Percentiles rank a stretch among this genome's conserved stretches.
These are phyloP conservation scores for Conus canariensis DNA, from an alignment of 2,888 invertebrate species.

Conservation along the genomic window DNA sequence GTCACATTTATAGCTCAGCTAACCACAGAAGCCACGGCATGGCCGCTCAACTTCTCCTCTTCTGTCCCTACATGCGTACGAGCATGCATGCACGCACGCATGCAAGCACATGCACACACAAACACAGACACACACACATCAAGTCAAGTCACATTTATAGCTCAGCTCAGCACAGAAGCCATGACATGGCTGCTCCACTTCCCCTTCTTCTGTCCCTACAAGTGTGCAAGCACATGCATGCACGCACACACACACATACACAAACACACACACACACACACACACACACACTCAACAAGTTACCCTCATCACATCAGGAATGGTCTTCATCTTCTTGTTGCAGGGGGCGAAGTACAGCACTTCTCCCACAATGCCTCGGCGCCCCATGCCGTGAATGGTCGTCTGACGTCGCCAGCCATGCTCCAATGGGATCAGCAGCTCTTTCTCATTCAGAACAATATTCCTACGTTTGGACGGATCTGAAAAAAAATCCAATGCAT, in stretches of 20 bases:
- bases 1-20: too few relatives aligned
- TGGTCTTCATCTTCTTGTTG: slow-evolving; percentile 83
- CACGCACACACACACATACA: neutral
- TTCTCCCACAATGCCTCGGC: slow-evolving; percentile 84
- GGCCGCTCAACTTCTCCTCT: too few relatives aligned
- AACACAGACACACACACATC: too few relatives aligned
- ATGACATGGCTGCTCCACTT: too few relatives aligned
- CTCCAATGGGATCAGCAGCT: slow-evolving; percentile 84
- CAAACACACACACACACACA: neutral
- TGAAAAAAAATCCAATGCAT: neutral
- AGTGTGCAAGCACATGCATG: neutral
- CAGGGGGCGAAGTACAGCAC: slow-evolving; percentile 90
- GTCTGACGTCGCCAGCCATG: slow-evolving; percentile 95
- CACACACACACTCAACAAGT: neutral
- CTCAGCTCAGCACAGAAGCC: too few relatives aligned
- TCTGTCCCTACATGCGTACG: too few relatives aligned
- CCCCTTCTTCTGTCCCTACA: neutral
- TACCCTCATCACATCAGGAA: slow-evolving; percentile 82
- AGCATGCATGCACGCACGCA: too few relatives aligned
- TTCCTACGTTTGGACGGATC: slow-evolving; percentile 58
- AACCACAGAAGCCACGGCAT: too few relatives aligned
- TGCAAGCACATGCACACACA: too few relatives aligned
- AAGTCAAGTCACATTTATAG: too few relatives aligned
- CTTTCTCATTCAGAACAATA: slow-evolving; percentile 82
- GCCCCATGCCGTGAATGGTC: slow-evolving; percentile 90